A percentile compares a stretch with the other conserved stretches of the same genome.
Evolutionary conservation across 1,140 invertebrate species (phyloP).

Genomic region (Drosophila nigromelanica): DNA sequence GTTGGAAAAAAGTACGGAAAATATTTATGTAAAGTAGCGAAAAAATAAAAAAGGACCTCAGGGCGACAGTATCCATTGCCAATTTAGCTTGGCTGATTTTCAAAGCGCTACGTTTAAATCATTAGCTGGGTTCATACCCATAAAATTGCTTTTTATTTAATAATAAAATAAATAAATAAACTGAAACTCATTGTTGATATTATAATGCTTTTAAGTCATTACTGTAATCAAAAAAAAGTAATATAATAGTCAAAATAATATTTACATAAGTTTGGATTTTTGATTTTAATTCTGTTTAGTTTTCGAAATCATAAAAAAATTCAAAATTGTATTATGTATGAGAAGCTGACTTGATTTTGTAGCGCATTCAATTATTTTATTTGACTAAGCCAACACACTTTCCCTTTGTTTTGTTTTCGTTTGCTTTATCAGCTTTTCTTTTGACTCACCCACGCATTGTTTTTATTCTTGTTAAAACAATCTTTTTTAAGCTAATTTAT

Average conservation of each 20-base stretch:
- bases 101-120: constrained; percentile 39
- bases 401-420: constrained; percentile 24
- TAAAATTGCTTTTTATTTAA: neutral
- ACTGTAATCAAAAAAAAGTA: neutral
- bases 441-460: constrained; percentile 47
- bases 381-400: constrained; percentile 21
- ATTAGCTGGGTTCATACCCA: constrained; percentile 5
- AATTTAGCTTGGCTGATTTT: constrained; percentile 56
- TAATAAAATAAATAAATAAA: neutral
- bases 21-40: constrained; percentile 53
- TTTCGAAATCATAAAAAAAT: neutral
- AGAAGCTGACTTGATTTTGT: neutral
- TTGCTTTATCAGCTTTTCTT: constrained; percentile 65
- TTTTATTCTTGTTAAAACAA: constrained; percentile 34
- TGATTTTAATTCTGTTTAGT: neutral
- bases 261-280: neutral
- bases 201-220: neutral
- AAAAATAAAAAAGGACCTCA: constrained; percentile 37
- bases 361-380: constrained; percentile 18
- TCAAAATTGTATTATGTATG: neutral
- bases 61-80: neutral
- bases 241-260: neutral
- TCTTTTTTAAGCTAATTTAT: constrained; percentile 69
- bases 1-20: constrained; percentile 30
- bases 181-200: neutral